Base-by-base conservation (phyloP, 2,888 invertebrate species). In the Teleiodes luculella region DNA sequence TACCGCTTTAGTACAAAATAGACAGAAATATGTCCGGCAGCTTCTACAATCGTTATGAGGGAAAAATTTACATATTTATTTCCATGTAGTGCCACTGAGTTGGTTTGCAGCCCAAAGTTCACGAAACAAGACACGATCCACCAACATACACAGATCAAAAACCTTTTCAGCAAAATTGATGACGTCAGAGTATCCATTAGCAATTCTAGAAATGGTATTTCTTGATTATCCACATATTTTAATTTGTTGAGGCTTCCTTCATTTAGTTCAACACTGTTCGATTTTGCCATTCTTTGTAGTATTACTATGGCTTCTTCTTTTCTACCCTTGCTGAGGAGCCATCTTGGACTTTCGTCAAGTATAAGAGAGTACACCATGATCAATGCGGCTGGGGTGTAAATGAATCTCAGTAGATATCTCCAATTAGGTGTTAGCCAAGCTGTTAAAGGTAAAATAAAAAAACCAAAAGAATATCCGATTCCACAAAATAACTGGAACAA, bases 11-110 rank as follows among this genome's bases (percentile, higher is more conserved):
- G 70, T 52, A 90, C 84, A 62, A 90, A 91, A 1, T 91, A 87
- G 8, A 90, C 66, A 20, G 92, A 72, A 2, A 33, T 31, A 50
- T 87, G 90, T 0, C 91, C 92, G 0, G 93, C 93, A 14, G 93
- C 74, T 59, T 88, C 93, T 5, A 92, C 85, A 0, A 91, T 55
- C 0, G 90, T 76, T 1, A 91, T 88, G 18, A 93, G 66, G 2
- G 93, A 93, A 66, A 94, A 96, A 76, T 95, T 96, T 1, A 94
- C 66, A 69, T 95, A 95, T 67, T 93, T 94, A 71, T 95, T 93
- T 2, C 95, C 95, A 61, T 92, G 91, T 31, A 96, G 77, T 0
- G 93, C 90, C 0, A 95, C 94, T 0, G 95, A 92, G 68, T 94
- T 95, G 30, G 96, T 88, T 0, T 93, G 92, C 59, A 96, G 74